Percentiles rank a stretch among this genome's conserved stretches.
Conservation (phyloP, 2,113 vertebrate species). For the Cichladusa arquata region DNA sequence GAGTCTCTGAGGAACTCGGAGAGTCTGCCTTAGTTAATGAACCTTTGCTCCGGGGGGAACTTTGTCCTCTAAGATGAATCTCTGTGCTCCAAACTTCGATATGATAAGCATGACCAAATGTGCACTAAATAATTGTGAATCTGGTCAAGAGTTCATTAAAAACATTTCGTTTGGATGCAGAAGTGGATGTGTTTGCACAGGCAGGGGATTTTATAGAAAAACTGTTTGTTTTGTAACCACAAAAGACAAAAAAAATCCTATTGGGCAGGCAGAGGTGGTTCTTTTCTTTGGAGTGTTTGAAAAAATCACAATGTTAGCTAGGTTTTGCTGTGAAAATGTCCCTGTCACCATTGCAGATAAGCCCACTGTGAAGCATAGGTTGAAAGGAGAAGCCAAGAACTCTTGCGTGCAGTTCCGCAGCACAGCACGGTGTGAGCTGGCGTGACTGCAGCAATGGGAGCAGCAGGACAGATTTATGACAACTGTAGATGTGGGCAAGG, state of each 20-base stretch:
- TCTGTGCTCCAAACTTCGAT: neutral
- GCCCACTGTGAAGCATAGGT: accelerated
- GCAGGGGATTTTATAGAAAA: neutral
- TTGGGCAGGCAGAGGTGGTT: neutral
- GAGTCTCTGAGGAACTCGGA: neutral
- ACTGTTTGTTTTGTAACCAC: neutral
- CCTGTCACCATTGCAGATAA: neutral
- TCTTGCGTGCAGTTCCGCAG: neutral
- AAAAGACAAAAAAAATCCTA: neutral
- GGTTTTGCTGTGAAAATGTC: neutral
- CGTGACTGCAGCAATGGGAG: neutral
- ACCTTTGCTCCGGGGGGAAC: neutral
- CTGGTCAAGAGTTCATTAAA: neutral
- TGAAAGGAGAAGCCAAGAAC: neutral
- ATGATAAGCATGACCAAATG: neutral
- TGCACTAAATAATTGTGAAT: neutral
- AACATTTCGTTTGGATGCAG: neutral
- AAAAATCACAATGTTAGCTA: neutral
- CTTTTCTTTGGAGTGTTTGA: neutral
- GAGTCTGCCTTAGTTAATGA: neutral
- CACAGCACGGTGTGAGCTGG: neutral
- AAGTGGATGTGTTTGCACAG: neutral
- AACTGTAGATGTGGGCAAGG: neutral
- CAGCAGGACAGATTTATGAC: neutral
- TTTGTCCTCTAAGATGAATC: neutral